Conservation (phyloP, 2,888 invertebrate species). For the Erebia ligea region DNA sequence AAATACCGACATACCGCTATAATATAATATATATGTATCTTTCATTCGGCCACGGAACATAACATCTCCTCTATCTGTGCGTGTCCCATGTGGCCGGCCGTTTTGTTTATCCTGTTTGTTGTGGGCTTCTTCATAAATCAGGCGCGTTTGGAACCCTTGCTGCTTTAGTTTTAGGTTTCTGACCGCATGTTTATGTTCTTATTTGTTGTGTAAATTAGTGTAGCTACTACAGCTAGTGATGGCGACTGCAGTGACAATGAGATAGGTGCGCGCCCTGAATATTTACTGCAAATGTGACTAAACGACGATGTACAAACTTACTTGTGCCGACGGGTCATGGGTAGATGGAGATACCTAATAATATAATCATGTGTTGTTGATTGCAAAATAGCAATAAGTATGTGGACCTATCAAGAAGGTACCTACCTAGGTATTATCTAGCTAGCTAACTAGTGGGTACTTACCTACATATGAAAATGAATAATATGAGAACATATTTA, state of each 20-base stretch:
- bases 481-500: too few species aligned
- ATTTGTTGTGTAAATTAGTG: slow-evolving; percentile 30
- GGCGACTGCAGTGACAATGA: slow-evolving; percentile 39
- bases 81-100: too few species aligned
- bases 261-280: slow-evolving; percentile 46
- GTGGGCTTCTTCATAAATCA: too few species aligned
- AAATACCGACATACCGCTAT: too few species aligned
- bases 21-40: too few species aligned
- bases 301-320: slow-evolving; percentile 26
- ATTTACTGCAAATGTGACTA: slow-evolving; percentile 42
- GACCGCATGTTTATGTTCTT: background rate
- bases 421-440: background rate
- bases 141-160: too few species aligned
- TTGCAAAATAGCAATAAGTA: slow-evolving; percentile 33
- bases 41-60: too few species aligned
- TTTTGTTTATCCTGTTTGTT: too few species aligned
- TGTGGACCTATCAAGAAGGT: background rate
- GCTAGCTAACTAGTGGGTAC: too few species aligned
- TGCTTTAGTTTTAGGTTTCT: too few species aligned
- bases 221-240: slow-evolving; percentile 8
- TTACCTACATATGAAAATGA: too few species aligned
- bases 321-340: slow-evolving; percentile 44
- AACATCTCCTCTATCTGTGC: too few species aligned
- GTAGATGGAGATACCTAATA: slow-evolving; percentile 31
- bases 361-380: slow-evolving; percentile 37